Base-by-base conservation (phyloP, 2,888 invertebrate species). In the Incurvaria masculella region DNA sequence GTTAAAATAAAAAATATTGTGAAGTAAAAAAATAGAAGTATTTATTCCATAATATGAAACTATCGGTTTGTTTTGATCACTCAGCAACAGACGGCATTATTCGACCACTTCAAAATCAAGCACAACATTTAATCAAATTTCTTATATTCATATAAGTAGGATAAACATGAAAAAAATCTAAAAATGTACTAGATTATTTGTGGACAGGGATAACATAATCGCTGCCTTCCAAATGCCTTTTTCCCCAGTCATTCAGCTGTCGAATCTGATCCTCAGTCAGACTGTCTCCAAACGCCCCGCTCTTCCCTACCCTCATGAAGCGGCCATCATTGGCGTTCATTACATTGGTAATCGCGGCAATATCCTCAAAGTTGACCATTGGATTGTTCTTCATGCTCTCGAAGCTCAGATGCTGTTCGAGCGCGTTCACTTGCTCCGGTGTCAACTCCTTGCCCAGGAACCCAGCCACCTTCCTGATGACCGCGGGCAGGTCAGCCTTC, bases 351-450 rank as follows among this genome's bases (percentile, higher is more conserved):
- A n/a, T n/a, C n/a, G n/a, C n/a, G n/a, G n/a, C n/a, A n/a, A n/a
- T n/a, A n/a, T 33, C 3, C n/a, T 33, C 33, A 11, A 14, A 33
- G 58, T 86, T 86, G 0, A 82, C 81, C 23, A 69, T 72, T 45
- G 80, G 76, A 59, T 85, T 86, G 19, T 74, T 71, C 55, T 73
- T 72, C 62, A 87, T 79, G 50, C 63, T 81, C 17, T 78, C 71
- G 57, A 87, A 86, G 53, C 79, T 81, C 45, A 85, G 78, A 55
- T 85, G 82, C 0, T 72, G 58, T 0, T 72, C 67, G 20, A 87
- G 63, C 1, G 56, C 44, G 6, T 64, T 53, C 4, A 84, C 59
- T 52, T 83, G 65, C 1, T 68, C 65, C 0, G 72, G 71, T 0
- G 69, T 61, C 47, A 76, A 75, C 41, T 61, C 53, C 40, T 62